Evolutionary conservation across 2,113 vertebrate species (phyloP).

Genomic region (Rhea americana): DNA sequence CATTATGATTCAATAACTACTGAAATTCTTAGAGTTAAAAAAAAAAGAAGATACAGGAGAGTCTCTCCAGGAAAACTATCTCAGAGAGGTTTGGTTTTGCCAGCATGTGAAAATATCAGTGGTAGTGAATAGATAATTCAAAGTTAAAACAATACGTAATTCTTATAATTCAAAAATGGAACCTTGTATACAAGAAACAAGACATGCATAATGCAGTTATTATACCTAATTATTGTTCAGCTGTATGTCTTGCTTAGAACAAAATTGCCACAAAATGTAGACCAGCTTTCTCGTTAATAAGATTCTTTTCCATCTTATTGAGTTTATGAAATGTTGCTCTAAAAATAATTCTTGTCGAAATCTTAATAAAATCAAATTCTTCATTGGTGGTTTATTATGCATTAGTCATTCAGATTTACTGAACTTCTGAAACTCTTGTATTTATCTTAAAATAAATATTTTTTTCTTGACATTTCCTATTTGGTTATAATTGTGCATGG

Average conservation of each 20-base stretch:
- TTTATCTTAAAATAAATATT: constrained; percentile 51
- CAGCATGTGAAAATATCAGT: neutral
- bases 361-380: neutral
- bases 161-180: constrained; percentile 7
- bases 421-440: constrained; percentile 5
- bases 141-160: constrained; percentile 3
- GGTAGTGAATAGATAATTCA: neutral
- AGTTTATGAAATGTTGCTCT: constrained; percentile 55
- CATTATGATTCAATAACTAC: neutral
- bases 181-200: constrained; percentile 12
- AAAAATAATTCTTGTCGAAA: constrained; percentile 37
- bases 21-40: neutral
- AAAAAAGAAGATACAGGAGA: neutral
- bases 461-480: constrained; percentile 19
- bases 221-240: constrained; percentile 51
- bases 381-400: neutral
- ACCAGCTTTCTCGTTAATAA: constrained; percentile 60
- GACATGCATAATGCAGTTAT: constrained; percentile 57
- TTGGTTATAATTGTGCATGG: neutral
- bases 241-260: constrained; percentile 37
- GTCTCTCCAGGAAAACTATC: neutral
- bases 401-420: constrained; percentile 12
- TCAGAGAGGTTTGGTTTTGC: neutral
- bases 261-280: constrained; percentile 56
- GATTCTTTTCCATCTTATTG: constrained; percentile 55